phyloP scores from a whole-genome alignment of 1,140 invertebrate species.

The Danaus plexippus region DNA sequence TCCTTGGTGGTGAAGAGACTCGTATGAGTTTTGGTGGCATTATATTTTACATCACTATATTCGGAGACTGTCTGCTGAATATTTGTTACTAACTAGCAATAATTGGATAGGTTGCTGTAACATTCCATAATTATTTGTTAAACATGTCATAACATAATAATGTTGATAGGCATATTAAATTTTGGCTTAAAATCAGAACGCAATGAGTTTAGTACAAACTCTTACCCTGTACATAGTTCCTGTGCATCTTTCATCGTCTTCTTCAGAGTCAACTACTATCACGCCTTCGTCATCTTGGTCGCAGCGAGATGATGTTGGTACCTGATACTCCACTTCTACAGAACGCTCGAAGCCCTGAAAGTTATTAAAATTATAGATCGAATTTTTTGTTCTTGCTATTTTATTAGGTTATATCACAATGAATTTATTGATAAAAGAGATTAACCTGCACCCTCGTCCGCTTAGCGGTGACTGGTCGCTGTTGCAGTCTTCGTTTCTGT shows the following conservation, averaged over 20 bases:
- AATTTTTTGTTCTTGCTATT: too few species aligned
- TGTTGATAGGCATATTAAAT: too few species aligned
- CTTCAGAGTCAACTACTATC: constrained; percentile 77
- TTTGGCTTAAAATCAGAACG: not conserved
- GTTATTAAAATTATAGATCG: too few species aligned
- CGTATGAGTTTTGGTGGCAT: too few species aligned
- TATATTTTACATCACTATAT: too few species aligned
- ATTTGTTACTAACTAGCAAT: too few species aligned
- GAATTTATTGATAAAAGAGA: not conserved
- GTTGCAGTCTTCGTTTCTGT: constrained; percentile 44
- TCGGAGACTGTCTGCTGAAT: too few species aligned
- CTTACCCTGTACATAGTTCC: constrained; percentile 63
- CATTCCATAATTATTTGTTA: too few species aligned
- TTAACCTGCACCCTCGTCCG: constrained; percentile 53
- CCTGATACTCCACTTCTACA: constrained; percentile 81
- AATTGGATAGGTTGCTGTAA: too few species aligned
- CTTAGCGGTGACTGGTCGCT: constrained; percentile 47
- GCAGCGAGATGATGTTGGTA: constrained; percentile 85
- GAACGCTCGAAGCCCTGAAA: constrained; percentile 58
- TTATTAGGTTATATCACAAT: too few species aligned
- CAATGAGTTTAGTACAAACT: constrained; percentile 3
- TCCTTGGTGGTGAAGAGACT: too few species aligned
- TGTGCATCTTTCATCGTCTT: constrained; percentile 60
- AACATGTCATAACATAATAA: too few species aligned
- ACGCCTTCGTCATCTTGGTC: constrained; percentile 87